Conservation (phyloP, 2,797 vertebrate genomes). For the Staurois parvus region DNA sequence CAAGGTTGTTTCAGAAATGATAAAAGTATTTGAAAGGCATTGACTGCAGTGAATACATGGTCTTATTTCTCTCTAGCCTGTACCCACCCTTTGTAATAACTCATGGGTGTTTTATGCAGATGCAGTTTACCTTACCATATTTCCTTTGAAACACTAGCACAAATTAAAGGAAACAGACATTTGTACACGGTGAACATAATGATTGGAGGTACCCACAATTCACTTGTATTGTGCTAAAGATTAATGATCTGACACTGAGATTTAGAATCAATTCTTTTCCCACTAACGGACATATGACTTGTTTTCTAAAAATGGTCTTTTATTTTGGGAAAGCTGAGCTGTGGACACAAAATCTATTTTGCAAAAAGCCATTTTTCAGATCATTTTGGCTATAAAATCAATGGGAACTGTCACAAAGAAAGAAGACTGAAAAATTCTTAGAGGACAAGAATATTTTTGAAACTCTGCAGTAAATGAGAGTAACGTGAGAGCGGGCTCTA, state of each 20-base stretch:
- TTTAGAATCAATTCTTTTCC: conserved; percentile 18
- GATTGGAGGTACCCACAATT: conserved; percentile 22
- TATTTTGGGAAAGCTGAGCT: conserved; percentile 25
- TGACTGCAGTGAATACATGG: conserved; percentile 17
- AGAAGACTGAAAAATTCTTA: conserved; percentile 20
- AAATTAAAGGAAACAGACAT: conserved; percentile 22
- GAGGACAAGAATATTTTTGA: conserved; percentile 22
- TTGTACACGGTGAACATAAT: conserved; percentile 22
- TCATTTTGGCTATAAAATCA: conserved; percentile 37
- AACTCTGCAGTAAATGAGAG: conserved; percentile 22
- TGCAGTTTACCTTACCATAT: neutral
- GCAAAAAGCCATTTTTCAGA: conserved; percentile 27
- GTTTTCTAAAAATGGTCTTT: conserved; percentile 16
- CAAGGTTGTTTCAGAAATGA: conserved; percentile 18
- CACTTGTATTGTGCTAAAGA: conserved; percentile 38
- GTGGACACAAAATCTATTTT: conserved; percentile 44
- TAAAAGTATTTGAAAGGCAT: conserved; percentile 11
- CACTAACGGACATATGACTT: neutral
- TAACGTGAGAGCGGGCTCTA: conserved; percentile 37
- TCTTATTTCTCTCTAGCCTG: neutral
- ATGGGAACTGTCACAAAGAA: conserved; percentile 26
- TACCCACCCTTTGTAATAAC: conserved; percentile 5
- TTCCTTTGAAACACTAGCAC: neutral
- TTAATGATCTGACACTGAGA: conserved; percentile 49
- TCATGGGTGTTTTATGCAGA: conserved; percentile 1